A percentile compares a stretch with the other conserved stretches of the same genome.
phyloP scores from a whole-genome alignment of 1,140 invertebrate species.

The Camponotus vicinus region DNA sequence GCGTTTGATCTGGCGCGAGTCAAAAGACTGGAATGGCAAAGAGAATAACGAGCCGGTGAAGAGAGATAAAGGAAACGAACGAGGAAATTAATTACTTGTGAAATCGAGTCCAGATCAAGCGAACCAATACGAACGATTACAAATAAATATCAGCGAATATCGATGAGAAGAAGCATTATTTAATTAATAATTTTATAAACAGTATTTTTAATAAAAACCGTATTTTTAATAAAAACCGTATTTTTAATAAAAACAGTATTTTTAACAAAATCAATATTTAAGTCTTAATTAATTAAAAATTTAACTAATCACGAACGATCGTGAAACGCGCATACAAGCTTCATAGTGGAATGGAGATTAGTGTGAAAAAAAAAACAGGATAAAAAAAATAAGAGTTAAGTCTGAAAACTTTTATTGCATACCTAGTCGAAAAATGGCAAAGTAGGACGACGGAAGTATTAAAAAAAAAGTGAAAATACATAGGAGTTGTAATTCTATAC shows the following conservation, averaged over 20 bases:
- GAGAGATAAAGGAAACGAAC: neutral
- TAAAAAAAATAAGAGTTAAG: neutral
- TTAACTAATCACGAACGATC: neutral
- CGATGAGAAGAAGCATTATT: too few species aligned
- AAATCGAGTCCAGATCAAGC: neutral
- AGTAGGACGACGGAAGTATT: neutral
- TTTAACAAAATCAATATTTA: too few species aligned
- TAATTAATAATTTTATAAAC: too few species aligned
- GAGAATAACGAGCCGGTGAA: neutral
- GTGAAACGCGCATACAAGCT: neutral
- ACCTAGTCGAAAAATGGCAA: neutral
- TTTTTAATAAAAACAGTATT: too few species aligned
- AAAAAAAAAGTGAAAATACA: conserved; percentile 39
- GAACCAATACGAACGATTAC: neutral
- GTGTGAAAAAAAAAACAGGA: neutral
- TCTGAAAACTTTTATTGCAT: neutral
- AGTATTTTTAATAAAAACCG: too few species aligned
- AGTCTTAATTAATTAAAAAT: too few species aligned
- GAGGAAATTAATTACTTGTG: conserved; percentile 41
- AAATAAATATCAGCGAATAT: too few species aligned
- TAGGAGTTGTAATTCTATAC: conserved; percentile 12
- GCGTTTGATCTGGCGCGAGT: conserved; percentile 43
- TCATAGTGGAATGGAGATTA: neutral
- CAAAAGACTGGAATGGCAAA: conserved; percentile 33
- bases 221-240: too few species aligned